These are phyloP conservation scores for Clavelina lepadiformis DNA, from an alignment of 23 tunicate species.

Conservation along the genomic window DNA sequence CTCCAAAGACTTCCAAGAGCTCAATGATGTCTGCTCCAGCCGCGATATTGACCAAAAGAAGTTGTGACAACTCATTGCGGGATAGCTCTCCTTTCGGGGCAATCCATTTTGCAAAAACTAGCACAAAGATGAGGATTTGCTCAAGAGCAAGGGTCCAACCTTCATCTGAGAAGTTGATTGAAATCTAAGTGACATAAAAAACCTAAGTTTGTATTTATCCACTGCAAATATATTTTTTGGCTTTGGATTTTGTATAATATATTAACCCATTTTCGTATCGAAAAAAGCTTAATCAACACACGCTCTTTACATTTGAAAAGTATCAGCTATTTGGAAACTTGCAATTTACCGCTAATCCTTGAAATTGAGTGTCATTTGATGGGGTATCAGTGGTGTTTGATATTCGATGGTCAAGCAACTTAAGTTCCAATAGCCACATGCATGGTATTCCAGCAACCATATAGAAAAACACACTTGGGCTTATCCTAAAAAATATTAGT, in stretches of 20 bases:
- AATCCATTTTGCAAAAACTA: constrained; percentile 87
- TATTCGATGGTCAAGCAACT: constrained; percentile 41
- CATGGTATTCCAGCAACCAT: constrained; percentile 59
- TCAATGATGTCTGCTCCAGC: constrained; percentile 89
- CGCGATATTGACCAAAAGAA: constrained; percentile 67
- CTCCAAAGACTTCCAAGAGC: constrained; percentile 67
- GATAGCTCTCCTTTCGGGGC: constrained; percentile 81
- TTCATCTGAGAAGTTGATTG: constrained; percentile 26
- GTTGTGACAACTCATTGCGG: constrained; percentile 60
- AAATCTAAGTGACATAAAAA: too few species aligned
- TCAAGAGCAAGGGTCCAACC: constrained; percentile 82
- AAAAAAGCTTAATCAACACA: too few species aligned
- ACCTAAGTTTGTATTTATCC: too few species aligned
- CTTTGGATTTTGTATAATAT: too few species aligned
- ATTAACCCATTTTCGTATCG: too few species aligned
- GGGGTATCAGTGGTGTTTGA: too few species aligned
- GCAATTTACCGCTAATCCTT: too few species aligned
- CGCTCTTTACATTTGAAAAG: too few species aligned
- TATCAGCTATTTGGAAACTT: too few species aligned
- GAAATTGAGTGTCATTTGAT: too few species aligned
- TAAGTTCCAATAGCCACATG: constrained; percentile 76
- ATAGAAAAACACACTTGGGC: constrained; percentile 73
- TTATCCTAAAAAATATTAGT: constrained; percentile 39
- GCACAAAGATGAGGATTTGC: constrained; percentile 73
- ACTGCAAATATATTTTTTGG: too few species aligned